Percentiles rank a stretch among this genome's conserved stretches.
phyloP scores from a whole-genome alignment of 2,113 vertebrate species.

The Mohoua ochrocephala region DNA sequence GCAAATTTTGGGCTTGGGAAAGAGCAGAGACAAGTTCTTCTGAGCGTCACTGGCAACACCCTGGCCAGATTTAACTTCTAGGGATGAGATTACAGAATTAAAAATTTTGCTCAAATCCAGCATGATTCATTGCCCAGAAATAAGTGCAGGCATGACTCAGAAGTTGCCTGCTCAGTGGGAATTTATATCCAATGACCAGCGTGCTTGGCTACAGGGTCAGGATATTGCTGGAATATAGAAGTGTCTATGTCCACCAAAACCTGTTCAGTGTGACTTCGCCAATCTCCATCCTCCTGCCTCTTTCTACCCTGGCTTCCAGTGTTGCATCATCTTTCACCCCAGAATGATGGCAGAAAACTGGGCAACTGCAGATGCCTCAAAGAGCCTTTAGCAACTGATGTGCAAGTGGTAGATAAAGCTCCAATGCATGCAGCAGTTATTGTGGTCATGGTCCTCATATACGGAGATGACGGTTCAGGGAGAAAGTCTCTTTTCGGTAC shows the following conservation, averaged over 20 bases:
- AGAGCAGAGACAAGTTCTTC: not conserved
- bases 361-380: not conserved
- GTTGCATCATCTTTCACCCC: not conserved
- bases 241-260: not conserved
- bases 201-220: not conserved
- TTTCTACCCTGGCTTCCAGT: not conserved
- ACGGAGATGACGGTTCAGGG: not conserved
- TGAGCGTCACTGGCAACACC: accelerated
- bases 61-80: not conserved
- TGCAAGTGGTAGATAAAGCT: not conserved
- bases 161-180: not conserved
- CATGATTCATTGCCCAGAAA: not conserved
- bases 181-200: not conserved
- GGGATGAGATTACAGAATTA: not conserved
- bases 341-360: not conserved
- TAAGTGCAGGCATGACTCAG: not conserved
- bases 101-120: not conserved
- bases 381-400: accelerated
- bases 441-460: not conserved
- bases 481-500: not conserved
- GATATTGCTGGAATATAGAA: not conserved
- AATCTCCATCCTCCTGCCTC: not conserved
- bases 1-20: not conserved
- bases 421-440: not conserved
- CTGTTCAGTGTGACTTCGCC: not conserved